Base-by-base conservation (phyloP, 2,113 vertebrate genomes). In the Ageneiosus marmoratus region DNA sequence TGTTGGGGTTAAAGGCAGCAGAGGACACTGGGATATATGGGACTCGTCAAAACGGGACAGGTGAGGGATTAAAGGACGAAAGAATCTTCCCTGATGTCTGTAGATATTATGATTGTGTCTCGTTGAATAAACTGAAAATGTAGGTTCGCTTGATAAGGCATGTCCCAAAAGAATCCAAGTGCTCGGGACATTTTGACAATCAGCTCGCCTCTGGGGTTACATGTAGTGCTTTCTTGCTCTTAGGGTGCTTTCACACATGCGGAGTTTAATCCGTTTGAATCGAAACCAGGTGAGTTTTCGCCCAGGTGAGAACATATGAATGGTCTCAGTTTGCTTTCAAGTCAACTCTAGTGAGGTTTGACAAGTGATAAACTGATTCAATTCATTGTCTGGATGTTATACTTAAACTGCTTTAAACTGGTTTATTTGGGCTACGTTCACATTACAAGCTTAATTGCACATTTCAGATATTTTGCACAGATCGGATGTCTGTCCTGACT, bases 111-210 rank as follows among this genome's bases (percentile, higher is more conserved):
- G 73, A 82, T 77, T 85, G 62, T 85, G 73, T 70, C 46, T 77
- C 55, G 20, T 67, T 22, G 34, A 44, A 77, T 81, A 27, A 55
- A 63, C 63, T 29, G 41, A 79, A 53, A 56, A 29, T 27, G 6
- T 60, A 77, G 85, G 79, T 83, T 86, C 69, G 82, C 85, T 90
- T 80, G 82, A 83, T 84, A 89, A 90, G 82, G 86, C 87, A 73
- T 89, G 85, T 86, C 87, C 84, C 84, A 85, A 75, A 82, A 87
- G 82, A 87, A 89, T 89, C 85, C 91, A 93, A 93, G 90, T 92
- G 92, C 90, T 92, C 87, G 86, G 87, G 90, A 90, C 88, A 88
- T 86, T 80, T 82, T 84, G 87, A 86, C 84, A 32, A 81, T 83
- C 11, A 58, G 76, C 88, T 83, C 79, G 80, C 67, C 80, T 83